Percentiles rank a stretch among this genome's conserved stretches.
These are phyloP conservation scores for Capromys pilorides DNA, from an alignment of 2,797 vertebrate species.

Conservation along the genomic window DNA sequence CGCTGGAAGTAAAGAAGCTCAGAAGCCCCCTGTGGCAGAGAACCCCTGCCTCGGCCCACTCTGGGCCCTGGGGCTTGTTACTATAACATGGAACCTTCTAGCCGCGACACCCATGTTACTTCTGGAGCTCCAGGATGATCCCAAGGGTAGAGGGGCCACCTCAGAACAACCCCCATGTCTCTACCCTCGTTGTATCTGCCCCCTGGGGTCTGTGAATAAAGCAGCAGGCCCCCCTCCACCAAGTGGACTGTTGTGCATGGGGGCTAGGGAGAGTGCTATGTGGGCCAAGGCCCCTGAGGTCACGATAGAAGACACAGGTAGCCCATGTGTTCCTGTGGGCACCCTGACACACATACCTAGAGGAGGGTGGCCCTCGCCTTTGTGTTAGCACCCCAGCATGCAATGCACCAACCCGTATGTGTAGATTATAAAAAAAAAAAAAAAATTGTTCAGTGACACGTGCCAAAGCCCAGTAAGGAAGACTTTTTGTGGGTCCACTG, in stretches of 20 bases:
- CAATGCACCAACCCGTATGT: not conserved
- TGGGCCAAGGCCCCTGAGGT: not conserved
- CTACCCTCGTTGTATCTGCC: slow-evolving; percentile 72
- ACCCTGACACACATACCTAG: not conserved
- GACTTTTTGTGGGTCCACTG: not conserved
- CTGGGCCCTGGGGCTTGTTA: not conserved
- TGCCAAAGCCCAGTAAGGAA: not conserved
- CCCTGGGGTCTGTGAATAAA: slow-evolving; percentile 92
- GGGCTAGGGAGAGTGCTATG: accelerated
- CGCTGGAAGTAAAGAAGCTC: slow-evolving; percentile 94
- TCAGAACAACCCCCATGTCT: slow-evolving; percentile 63
- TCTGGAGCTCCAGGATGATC: slow-evolving; percentile 28
- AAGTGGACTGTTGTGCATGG: not conserved
- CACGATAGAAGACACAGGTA: not conserved
- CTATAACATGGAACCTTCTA: slow-evolving; percentile 20
- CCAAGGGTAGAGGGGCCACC: not conserved
- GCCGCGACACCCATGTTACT: slow-evolving; percentile 61
- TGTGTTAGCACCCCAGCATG: not conserved
- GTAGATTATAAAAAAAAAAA: not conserved
- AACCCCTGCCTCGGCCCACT: slow-evolving; percentile 56
- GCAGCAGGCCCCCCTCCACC: slow-evolving; percentile 69
- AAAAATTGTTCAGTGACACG: not conserved
- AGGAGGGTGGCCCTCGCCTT: too few species aligned
- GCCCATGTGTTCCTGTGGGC: accelerated
- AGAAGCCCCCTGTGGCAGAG: not conserved